Evolutionary conservation across 2,888 invertebrate genomes (phyloP), one percentile per base, ranked within the genome.

Genomic region (Nymphalis urticae): DNA sequence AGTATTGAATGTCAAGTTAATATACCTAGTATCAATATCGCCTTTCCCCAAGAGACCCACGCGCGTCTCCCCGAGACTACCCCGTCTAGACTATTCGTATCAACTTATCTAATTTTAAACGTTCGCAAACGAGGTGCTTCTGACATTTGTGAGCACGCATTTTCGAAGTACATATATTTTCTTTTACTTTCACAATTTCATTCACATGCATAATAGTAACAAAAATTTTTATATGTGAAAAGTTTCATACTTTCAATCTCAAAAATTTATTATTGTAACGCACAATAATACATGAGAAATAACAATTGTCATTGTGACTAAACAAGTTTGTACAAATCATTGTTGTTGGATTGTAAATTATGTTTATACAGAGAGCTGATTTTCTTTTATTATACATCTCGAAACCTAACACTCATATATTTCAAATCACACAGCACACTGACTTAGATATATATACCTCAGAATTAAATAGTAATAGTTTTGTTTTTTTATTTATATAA

Each of bases 71-170:
- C 50, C 82, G 79, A 83, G 80, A 83, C 81, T 80, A 83, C 76
- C 73, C 77, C 83, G 91, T 90, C 91, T 91, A 90, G 91, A 91
- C 91, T 81, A 80, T 80, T 79, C 79, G 78, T 80, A 86, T 82
- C 79, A 82, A 82, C 78, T 85, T 83, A 85, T 86, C 83, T 80
- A 78, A 82, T 76, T 76, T 77, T 77, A 79, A 77, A 78, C 85
- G 79, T 80, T 78, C 75, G 74, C 73, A 70, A 73, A 80, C 83
- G 82, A 80, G 79, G 76, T 77, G 76, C 83, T 50, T 50, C 79
- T 48, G 21, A 63, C 62, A 59, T 62, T 58, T 50, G 58, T 65
- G 58, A 61, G 58, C 48, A 61, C 27, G 83, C 81, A 81, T 81
- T 81, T 78, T 73, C 71, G 73, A 77, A 73, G 76, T 76, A 72